A percentile compares a stretch with the other conserved stretches of the same genome.
These are phyloP conservation scores for Micrasema minimum DNA, from an alignment of 1,140 invertebrate genomes.

Conservation along the genomic window DNA sequence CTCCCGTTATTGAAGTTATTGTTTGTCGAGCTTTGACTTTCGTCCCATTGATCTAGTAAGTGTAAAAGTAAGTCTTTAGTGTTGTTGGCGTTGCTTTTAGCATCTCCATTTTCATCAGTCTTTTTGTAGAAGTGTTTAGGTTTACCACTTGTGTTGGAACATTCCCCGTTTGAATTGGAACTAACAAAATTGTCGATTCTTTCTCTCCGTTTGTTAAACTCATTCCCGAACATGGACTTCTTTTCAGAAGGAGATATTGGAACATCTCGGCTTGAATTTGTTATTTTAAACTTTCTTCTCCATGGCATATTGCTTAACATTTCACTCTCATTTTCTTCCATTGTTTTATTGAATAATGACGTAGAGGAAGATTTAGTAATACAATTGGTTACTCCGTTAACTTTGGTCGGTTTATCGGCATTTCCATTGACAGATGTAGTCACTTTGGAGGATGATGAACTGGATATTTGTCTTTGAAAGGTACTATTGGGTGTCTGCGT, in stretches of 20 bases:
- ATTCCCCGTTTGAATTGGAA: slow-evolving; percentile 28
- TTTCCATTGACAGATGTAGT: slow-evolving; percentile 7
- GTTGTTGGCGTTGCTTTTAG: slow-evolving; percentile 68
- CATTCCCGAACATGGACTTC: slow-evolving; percentile 67
- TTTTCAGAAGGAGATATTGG: slow-evolving; percentile 70
- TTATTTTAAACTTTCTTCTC: slow-evolving; percentile 71
- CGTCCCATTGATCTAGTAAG: slow-evolving; percentile 79
- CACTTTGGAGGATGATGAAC: slow-evolving; percentile 7
- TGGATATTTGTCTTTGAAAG: slow-evolving; percentile 12
- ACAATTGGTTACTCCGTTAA: slow-evolving; percentile 9
- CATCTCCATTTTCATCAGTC: slow-evolving; percentile 58
- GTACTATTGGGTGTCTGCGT: slow-evolving; percentile 19
- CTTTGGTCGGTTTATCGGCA: slow-evolving; percentile 1
- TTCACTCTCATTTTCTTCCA: slow-evolving; percentile 28
- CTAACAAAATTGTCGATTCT: slow-evolving; percentile 62
- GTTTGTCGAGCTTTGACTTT: slow-evolving; percentile 58
- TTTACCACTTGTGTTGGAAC: slow-evolving; percentile 52
- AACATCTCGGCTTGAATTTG: slow-evolving; percentile 71
- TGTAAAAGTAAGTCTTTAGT: slow-evolving; percentile 79
- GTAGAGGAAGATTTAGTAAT: slow-evolving; percentile 29
- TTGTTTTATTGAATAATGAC: slow-evolving; percentile 5
- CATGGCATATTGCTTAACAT: slow-evolving; percentile 65
- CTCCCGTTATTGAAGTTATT: slow-evolving; percentile 57
- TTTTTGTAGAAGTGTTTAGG: slow-evolving; percentile 62
- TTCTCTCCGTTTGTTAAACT: slow-evolving; percentile 64